Evolutionary conservation across 2,888 invertebrate genomes (phyloP).

Genomic region (Magallana nippona): DNA sequence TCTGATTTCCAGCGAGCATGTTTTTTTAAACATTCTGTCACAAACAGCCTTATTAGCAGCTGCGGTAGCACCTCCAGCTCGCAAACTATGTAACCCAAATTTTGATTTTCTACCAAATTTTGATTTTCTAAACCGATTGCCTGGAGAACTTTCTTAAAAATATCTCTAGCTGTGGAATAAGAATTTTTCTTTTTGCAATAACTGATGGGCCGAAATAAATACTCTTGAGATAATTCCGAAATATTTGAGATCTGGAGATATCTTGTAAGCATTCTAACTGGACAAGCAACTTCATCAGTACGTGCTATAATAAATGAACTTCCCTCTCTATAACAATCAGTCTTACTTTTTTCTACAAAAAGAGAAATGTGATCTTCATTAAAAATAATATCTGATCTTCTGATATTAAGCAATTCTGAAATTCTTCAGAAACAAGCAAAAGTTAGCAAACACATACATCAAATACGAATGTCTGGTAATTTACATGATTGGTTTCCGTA

Average conservation of each 20-base stretch:
- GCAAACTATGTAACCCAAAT: no score
- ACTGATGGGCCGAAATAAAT: no score
- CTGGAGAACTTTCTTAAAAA: background rate
- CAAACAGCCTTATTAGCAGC: no score
- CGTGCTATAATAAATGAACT: background rate
- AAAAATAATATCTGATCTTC: no score
- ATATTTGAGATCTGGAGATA: background rate
- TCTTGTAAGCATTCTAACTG: background rate
- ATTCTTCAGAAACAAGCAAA: no score
- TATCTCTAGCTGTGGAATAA: constrained; percentile 1
- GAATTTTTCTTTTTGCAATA: background rate
- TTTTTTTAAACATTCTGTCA: background rate
- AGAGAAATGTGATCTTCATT: no score
- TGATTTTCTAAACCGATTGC: no score
- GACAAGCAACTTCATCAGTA: background rate
- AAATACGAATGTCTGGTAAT: background rate
- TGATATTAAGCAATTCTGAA: no score
- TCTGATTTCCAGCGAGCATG: background rate
- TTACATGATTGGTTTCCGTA: constrained; percentile 7
- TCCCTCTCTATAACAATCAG: background rate
- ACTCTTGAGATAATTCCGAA: no score
- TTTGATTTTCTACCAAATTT: no score
- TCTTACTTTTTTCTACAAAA: background rate
- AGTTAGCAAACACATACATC: no score
- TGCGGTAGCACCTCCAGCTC: no score